Evolutionary conservation across 2,888 invertebrate genomes (phyloP).

Genomic region (Willowsia nigromaculata): DNA sequence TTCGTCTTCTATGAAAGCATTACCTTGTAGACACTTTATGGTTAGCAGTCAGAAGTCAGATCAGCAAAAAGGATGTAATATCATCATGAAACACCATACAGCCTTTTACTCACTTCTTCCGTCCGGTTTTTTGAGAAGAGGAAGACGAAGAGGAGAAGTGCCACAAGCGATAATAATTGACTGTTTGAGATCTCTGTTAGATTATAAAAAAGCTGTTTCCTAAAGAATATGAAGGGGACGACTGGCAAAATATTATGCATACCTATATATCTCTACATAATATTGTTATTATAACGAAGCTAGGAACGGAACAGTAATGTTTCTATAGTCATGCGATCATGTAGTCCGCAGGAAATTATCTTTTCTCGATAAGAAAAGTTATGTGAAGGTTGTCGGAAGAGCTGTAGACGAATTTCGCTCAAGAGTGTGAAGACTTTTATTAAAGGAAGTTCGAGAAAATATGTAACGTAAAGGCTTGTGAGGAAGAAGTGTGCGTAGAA

Average conservation of each 20-base stretch:
- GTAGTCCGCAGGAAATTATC: neutral
- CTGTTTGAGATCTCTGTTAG: slow-evolving; percentile 40
- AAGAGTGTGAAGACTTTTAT: slow-evolving; percentile 21
- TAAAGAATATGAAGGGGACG: neutral
- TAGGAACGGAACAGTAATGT: neutral
- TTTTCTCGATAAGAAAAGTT: neutral
- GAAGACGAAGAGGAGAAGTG: neutral
- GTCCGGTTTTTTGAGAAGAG: slow-evolving; percentile 38
- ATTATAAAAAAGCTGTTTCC: neutral
- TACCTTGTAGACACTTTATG: neutral
- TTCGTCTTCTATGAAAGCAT: neutral
- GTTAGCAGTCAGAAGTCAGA: neutral
- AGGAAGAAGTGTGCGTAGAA: neutral
- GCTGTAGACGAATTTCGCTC: neutral
- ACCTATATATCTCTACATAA: too few relatives aligned
- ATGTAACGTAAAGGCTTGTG: neutral
- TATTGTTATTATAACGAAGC: neutral
- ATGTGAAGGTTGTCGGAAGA: neutral
- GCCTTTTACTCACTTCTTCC: neutral
- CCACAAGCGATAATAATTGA: slow-evolving; percentile 36
- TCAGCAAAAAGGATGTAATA: neutral
- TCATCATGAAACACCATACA: neutral
- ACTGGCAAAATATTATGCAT: neutral
- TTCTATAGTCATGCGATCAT: neutral
- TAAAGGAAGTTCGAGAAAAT: slow-evolving; percentile 33